Base-by-base conservation (phyloP, 2,797 vertebrate species). In the Octomys mimax region DNA sequence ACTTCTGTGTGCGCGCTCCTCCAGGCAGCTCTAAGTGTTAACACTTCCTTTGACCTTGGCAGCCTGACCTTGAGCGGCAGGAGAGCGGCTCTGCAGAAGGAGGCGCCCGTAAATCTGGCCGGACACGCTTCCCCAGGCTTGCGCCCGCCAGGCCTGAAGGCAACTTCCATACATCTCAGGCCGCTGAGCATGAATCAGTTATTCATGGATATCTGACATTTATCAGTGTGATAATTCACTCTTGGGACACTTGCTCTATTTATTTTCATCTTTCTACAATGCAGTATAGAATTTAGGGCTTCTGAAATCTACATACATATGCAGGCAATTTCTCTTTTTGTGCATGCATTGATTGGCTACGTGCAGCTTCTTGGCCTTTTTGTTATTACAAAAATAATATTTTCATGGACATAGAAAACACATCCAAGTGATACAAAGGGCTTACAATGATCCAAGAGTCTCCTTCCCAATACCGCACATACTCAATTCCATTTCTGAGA, bases 11-110 rank as follows among this genome's bases (percentile, higher is more conserved):
- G 12, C 52, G 1, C 52, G 13, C 52, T 57, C n/a, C 86, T 91
- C 28, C 2, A 87, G 91, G 21, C 6, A 13, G 61, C 31, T 87
- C 52, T 80, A 85, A 95, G 96, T 86, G 96, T 87, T 95, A 93
- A 96, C 79, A 66, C 26, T 54, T 54, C 46, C 71, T 96, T 97
- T 97, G 92, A 95, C 97, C 96, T 98, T 97, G 96, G 28, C 95
- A 75, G 93, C 92, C 96, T 97, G 95, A 97, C 98, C 98, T 98
- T 92, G 95, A 80, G 68, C 68, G 4, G 78, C 81, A 68, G 80
- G 39, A 2, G 0, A 7, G 46, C n/a, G 22, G 39, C 75, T 92
- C 75, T 6, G 5, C 13, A 85, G 71, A 88, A 66, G 0, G 12
- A 21, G 2, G 52, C 31, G 6, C 39, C 85, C 11, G 66, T 42